Base-by-base conservation (phyloP, 1,140 invertebrate species). In the Hyphantria cunea region DNA sequence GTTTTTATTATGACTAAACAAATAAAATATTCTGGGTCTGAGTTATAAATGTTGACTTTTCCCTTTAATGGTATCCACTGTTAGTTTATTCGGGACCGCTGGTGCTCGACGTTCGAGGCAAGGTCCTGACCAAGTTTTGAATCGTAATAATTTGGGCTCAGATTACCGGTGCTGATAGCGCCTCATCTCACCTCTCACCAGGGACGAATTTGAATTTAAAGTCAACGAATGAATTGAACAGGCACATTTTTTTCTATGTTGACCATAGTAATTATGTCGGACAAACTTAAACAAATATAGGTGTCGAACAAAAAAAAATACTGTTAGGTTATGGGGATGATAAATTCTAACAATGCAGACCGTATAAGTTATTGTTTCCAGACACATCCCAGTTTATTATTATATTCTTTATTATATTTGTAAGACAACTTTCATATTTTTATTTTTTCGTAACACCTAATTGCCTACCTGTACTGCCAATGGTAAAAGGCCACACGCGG, bases 101-200 rank as follows among this genome's bases (percentile, higher is more conserved):
- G n/a, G 41, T 44, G 41, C 41, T 63, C 42, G 52, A 56, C 55
- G 67, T 39, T 53, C 50, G 52, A 58, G 45, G 63, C 84, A 81
- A 86, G 82, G 75, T 80, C 82, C 84, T 87, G 82, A 84, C 85
- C 84, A 86, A 88, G 83, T 86, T 89, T 84, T 83, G 86, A 88
- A 87, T 91, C 84, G 86, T 91, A 91, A 91, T 91, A 91, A 88
- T 91, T 90, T 86, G 83, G 83, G 82, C 68, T 89, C 86, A 90
- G 90, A 91, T 91, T 91, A 90, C 89, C 80, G 71, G 51, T 58
- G 61, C 74, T 71, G 89, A 91, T 91, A 91, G 84, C 75, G 70
- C 64, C 73, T 80, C 86, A 86, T 84, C 79, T 85, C 89, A 86
- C 87, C 85, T 88, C 76, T 62, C 60, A 50, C 37, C 82, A 84